Evolutionary conservation across 2,888 invertebrate genomes (phyloP).

Genomic region (Aspidapion aeneum): DNA sequence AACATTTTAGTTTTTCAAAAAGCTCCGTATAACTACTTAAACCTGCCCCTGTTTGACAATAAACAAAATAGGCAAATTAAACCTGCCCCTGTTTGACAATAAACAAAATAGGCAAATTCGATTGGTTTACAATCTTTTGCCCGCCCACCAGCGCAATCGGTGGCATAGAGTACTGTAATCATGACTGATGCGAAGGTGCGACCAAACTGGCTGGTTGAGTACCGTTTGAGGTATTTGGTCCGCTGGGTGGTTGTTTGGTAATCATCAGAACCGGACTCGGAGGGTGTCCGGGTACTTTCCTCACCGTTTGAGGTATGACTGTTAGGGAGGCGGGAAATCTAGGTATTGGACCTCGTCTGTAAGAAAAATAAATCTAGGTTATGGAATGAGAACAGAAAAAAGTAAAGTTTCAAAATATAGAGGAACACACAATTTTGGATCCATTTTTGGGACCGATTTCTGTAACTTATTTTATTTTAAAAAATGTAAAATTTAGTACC

Average conservation of each 20-base stretch:
- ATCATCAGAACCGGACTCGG: conserved; percentile 42
- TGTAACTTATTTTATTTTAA: too few species aligned
- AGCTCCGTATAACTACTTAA: too few species aligned
- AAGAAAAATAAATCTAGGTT: not conserved
- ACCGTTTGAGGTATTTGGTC: conserved; percentile 6
- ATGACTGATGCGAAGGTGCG: not conserved
- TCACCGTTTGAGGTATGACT: conserved; percentile 68
- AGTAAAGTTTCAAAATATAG: too few species aligned
- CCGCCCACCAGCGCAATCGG: not conserved
- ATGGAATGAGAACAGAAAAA: too few species aligned
- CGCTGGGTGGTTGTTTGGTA: conserved; percentile 31
- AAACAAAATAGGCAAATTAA: not conserved
- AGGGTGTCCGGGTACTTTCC: conserved; percentile 39
- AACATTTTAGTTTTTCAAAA: too few species aligned
- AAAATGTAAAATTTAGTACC: too few species aligned
- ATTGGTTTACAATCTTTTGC: not conserved
- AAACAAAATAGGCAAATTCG: not conserved
- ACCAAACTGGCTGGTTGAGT: not conserved
- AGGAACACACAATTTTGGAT: too few species aligned
- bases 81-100: not conserved
- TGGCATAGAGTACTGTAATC: not conserved
- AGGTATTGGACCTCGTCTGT: conserved; percentile 52
- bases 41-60: not conserved
- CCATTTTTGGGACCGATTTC: too few species aligned
- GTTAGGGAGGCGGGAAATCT: conserved; percentile 80